Evolutionary conservation across 2,888 invertebrate genomes (phyloP), one percentile per base, ranked within the genome.

Genomic region (Erpobdella octoculata): DNA sequence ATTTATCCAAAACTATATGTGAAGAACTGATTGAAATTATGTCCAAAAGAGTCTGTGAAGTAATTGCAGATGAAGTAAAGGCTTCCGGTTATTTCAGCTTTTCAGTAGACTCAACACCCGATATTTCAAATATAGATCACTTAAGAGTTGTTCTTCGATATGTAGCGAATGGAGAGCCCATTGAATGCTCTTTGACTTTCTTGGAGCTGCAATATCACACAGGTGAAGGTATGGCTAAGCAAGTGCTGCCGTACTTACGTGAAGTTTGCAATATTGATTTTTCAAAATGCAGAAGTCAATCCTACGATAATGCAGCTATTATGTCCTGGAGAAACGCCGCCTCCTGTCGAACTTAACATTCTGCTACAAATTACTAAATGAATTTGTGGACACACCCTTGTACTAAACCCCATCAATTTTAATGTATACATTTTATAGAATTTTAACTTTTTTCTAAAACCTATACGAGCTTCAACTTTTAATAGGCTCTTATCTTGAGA

Each of bases 11-110:
- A n/a, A n/a, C n/a, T n/a, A n/a, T n/a, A n/a, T 41, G n/a, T 12
- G 46, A 41, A n/a, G 46, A 41, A 41, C 46, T 41, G 46, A 41
- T 41, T 41, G 46, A 41, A 41, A 41, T 41, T 41, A 41, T 41
- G 46, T 41, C 46, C n/a, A 41, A 41, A 41, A 41, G n/a, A 41
- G 46, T 41, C n/a, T 41, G n/a, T 41, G 46, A 41, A 41, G n/a
- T 41, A 12, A 41, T 41, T 41, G 46, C n/a, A n/a, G n/a, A 41
- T 41, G 46, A 41, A 41, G n/a, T 41, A 15, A 41, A 41, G 46
- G n/a, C 46, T 41, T 41, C 46, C 46, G 46, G 46, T 41, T 41
- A 41, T 41, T 41, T 41, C 46, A 41, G n/a, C 46, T 41, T 41
- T 12, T 41, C n/a, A n/a, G 46, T 41, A 41, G 46, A 41, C n/a